Evolutionary conservation across 2,888 invertebrate genomes (phyloP), one percentile per base, ranked within the genome.

Genomic region (Hemithea aestivaria): DNA sequence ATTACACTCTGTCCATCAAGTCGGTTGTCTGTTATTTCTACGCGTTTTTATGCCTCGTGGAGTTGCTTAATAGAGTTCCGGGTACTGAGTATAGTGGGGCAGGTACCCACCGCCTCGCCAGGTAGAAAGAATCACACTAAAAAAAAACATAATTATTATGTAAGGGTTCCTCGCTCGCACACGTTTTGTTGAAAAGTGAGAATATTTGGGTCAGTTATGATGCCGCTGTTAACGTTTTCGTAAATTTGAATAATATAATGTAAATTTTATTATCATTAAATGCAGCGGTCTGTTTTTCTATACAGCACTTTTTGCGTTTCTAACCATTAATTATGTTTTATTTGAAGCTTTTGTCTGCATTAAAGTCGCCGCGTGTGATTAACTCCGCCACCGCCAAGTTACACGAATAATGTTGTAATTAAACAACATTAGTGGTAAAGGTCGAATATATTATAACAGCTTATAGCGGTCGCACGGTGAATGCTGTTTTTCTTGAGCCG

Each of bases 51-150:
- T 76, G 77, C 66, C 66, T 65, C 69, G 71, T 65, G 65, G 72
- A 73, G 69, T 69, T 64, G 65, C 60, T 76, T 81, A 83, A 83
- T 81, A 71, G 73, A 72, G 79, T 83, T 83, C 80, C 77, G 81
- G 76, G 75, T 75, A 77, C 71, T 72, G 73, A 66, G 62, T 67
- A 70, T 62, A 59, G 65, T 65, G 64, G 64, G 63, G 66, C 82
- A 80, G 81, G 81, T 82, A 81, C 64, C 48, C 45, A 29, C 22
- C 66, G 53, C 43, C 37, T 56, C 11, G 48, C 60, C 79, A 79
- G 81, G 80, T 79, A 80, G 71, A 73, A 58, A 66, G 61, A 65
- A 65, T 62, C 63, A 58, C 53, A 61, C 50, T 47, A 41, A 63
- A 59, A 70, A 66, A 70, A 66, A 40, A 35, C 24, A 28, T 71